phyloP scores from a whole-genome alignment of 2,113 vertebrate genomes.

The Rhadina sibilatrix region DNA sequence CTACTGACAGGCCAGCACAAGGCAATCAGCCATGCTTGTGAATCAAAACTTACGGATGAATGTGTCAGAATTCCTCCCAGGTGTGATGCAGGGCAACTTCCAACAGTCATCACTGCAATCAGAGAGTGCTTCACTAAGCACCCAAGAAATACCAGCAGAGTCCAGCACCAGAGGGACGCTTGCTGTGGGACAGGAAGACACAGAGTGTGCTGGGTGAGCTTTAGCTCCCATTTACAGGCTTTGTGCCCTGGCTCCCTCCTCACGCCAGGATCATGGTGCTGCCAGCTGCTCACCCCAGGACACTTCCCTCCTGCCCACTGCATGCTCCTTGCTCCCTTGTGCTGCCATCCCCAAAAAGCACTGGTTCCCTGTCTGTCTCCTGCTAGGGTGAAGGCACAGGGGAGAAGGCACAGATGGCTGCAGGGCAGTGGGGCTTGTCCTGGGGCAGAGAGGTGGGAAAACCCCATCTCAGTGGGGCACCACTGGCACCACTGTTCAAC shows the following conservation, averaged over 20 bases:
- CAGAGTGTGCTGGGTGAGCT: neutral
- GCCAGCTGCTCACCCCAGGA: neutral
- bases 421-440: neutral
- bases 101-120: neutral
- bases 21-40: neutral
- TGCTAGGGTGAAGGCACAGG: neutral
- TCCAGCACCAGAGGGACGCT: neutral
- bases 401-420: accelerated
- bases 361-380: too few species aligned
- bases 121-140: neutral
- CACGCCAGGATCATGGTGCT: accelerated
- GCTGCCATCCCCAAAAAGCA: too few species aligned
- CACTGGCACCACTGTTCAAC: too few species aligned
- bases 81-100: neutral
- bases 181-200: neutral
- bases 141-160: neutral
- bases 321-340: accelerated
- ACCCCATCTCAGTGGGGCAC: accelerated
- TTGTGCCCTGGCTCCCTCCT: neutral
- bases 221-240: neutral
- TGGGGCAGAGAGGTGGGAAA: neutral
- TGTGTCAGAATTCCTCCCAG: neutral
- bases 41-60: neutral
- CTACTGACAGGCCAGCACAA: neutral
- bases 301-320: neutral